These are phyloP conservation scores for Euwallacea similis DNA, from an alignment of 1,140 invertebrate genomes.

Conservation along the genomic window DNA sequence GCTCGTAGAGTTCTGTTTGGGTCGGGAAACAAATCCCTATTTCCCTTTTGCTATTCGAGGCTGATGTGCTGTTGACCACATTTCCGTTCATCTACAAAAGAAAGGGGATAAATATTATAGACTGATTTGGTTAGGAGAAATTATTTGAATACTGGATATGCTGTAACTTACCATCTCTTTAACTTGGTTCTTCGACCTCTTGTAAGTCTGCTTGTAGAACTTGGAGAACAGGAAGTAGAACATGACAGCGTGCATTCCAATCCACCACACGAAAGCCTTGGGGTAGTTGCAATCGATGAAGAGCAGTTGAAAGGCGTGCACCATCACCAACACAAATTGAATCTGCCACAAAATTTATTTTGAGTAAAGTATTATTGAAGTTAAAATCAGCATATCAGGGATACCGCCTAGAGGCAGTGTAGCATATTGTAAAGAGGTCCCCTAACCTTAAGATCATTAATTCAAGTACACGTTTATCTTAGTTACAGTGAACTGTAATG, in stretches of 20 bases:
- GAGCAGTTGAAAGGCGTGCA: constrained; percentile 81
- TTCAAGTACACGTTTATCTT: too few relatives aligned
- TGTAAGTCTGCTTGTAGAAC: constrained; percentile 88
- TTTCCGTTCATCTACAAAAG: constrained; percentile 13
- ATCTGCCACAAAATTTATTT: constrained; percentile 55
- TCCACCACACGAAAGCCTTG: constrained; percentile 81
- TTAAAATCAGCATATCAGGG: too few relatives aligned
- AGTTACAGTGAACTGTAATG: too few relatives aligned
- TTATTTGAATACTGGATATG: not conserved
- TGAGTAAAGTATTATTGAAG: too few relatives aligned
- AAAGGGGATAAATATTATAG: not conserved
- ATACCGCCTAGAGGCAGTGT: too few relatives aligned
- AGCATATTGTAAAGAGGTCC: too few relatives aligned
- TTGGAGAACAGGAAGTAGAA: constrained; percentile 92
- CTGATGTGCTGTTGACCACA: too few relatives aligned
- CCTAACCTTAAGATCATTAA: too few relatives aligned
- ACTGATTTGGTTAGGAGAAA: not conserved
- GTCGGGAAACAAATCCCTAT: constrained; percentile 48
- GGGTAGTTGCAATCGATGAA: constrained; percentile 87
- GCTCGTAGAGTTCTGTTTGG: constrained; percentile 49
- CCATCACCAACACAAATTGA: constrained; percentile 78
- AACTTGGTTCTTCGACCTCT: constrained; percentile 14
- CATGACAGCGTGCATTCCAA: constrained; percentile 86
- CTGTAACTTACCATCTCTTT: not conserved
- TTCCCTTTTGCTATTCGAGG: not conserved